Evolutionary conservation across 2,797 vertebrate species (phyloP).

Genomic region (Dendrocincla tyrannina): DNA sequence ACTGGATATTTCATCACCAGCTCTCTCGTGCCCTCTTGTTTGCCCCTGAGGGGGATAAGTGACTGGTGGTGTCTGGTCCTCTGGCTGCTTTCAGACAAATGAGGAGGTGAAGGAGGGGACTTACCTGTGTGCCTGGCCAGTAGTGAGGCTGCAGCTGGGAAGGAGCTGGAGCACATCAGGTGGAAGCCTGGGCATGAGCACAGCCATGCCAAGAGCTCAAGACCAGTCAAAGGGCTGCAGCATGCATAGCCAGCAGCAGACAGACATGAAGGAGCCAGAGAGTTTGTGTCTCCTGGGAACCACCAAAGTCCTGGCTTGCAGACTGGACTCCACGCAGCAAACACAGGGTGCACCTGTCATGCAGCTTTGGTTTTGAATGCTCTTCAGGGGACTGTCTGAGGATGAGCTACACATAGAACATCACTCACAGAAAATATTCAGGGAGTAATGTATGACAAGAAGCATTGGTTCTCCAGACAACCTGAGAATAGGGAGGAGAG

Average conservation of each 20-base stretch:
- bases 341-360: background rate
- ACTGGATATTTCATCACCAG: background rate
- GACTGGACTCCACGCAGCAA: background rate
- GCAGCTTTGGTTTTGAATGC: background rate
- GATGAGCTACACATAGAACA: background rate
- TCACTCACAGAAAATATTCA: background rate
- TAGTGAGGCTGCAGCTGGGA: background rate
- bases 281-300: background rate
- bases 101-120: background rate
- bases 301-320: background rate
- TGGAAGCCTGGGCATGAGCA: background rate
- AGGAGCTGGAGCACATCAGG: background rate
- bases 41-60: background rate
- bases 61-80: rapidly evolving
- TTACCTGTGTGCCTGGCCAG: background rate
- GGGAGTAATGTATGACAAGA: background rate
- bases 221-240: background rate
- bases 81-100: background rate
- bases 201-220: background rate
- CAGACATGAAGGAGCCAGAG: background rate
- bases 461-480: background rate
- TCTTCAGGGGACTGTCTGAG: background rate
- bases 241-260: background rate
- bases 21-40: background rate
- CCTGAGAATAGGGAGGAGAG: background rate